phyloP scores from a whole-genome alignment of 2,888 invertebrate genomes.

The Clunio marinus region DNA sequence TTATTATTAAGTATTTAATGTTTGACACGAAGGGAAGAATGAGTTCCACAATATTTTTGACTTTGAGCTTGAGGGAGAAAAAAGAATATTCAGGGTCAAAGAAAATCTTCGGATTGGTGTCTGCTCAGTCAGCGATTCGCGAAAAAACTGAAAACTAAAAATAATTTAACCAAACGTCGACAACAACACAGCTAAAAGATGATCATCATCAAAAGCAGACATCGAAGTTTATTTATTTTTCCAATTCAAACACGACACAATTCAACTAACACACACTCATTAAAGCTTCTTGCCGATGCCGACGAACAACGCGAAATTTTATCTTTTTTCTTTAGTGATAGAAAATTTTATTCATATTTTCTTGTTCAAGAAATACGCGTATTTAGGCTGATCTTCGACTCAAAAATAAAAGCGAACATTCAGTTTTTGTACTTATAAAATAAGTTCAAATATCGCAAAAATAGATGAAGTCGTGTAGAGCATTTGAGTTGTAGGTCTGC shows the following conservation, averaged over 20 bases:
- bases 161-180: neutral
- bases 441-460: too few relatives aligned
- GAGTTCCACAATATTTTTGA: neutral
- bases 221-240: conserved; percentile 11
- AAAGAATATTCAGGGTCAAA: neutral
- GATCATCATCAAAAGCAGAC: neutral
- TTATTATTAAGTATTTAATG: too few relatives aligned
- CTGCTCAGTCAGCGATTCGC: neutral
- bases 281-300: neutral
- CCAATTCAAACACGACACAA: conserved; percentile 9
- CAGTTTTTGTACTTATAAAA: too few relatives aligned
- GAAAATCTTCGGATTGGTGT: neutral
- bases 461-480: too few relatives aligned
- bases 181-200: neutral
- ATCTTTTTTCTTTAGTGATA: too few relatives aligned
- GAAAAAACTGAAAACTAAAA: conserved; percentile 6
- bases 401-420: too few relatives aligned
- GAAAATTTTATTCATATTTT: too few relatives aligned
- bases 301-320: neutral
- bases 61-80: neutral
- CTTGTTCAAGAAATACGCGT: too few relatives aligned
- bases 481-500: too few relatives aligned
- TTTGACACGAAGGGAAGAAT: neutral
- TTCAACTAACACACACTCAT: neutral
- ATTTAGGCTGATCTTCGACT: too few relatives aligned